A percentile compares a stretch with the other conserved stretches of the same genome.
Evolutionary conservation across 2,888 invertebrate species (phyloP).

Genomic region (Campoletis raptor): DNA sequence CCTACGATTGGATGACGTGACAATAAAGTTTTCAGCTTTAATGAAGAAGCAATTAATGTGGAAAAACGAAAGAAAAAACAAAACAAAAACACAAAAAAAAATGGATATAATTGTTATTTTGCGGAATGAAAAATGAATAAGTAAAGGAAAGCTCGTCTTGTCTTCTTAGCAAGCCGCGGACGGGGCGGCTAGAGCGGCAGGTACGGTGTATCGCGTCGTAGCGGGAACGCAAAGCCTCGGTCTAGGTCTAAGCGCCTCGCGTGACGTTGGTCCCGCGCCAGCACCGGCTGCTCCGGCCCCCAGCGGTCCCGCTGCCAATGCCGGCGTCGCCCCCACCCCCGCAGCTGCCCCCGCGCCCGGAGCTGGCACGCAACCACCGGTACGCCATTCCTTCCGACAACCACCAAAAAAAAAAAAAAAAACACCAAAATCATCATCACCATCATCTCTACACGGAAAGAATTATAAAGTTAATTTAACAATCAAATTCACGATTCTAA

Average conservation of each 20-base stretch:
- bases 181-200: constrained; percentile 92
- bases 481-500: neutral
- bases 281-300: constrained; percentile 69
- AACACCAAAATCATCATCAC: constrained; percentile 65
- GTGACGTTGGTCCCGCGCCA: constrained; percentile 85
- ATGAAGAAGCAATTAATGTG: constrained; percentile 26
- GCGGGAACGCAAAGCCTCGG: constrained; percentile 92
- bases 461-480: neutral
- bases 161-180: constrained; percentile 91
- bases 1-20: neutral
- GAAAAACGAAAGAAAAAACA: neutral
- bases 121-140: constrained; percentile 51
- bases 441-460: constrained; percentile 9
- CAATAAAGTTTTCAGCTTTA: neutral
- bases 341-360: constrained; percentile 79
- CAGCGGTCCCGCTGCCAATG: constrained; percentile 81
- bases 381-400: constrained; percentile 84
- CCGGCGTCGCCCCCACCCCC: constrained; percentile 74
- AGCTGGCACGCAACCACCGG: constrained; percentile 83
- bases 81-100: neutral
- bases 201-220: constrained; percentile 92
- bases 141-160: constrained; percentile 75
- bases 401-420: constrained; percentile 62
- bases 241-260: constrained; percentile 88
- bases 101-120: constrained; percentile 25